A percentile compares a stretch with the other conserved stretches of the same genome.
phyloP scores from a whole-genome alignment of 2,113 vertebrate genomes.

The Cyprinodon variegatus region DNA sequence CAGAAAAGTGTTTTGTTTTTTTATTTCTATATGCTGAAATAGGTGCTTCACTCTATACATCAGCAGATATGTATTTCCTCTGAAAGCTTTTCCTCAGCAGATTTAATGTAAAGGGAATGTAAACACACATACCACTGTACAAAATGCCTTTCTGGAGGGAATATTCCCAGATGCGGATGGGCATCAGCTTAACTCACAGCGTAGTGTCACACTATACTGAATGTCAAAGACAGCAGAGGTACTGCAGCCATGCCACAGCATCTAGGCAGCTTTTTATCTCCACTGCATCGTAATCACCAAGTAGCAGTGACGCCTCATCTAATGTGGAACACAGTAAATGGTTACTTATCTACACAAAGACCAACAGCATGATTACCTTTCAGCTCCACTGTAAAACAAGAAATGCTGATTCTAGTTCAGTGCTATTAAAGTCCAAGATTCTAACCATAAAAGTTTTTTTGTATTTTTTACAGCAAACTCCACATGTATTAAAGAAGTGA shows the following conservation, averaged over 20 bases:
- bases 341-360: constrained; percentile 58
- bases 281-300: constrained; percentile 35
- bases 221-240: constrained; percentile 62
- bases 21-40: constrained; percentile 29
- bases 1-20: constrained; percentile 15
- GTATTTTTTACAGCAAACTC: neutral
- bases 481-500: too few species aligned
- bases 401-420: constrained; percentile 50
- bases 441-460: neutral
- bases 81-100: constrained; percentile 52
- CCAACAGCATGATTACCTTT: constrained; percentile 69
- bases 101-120: constrained; percentile 49
- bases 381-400: constrained; percentile 68
- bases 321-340: constrained; percentile 61
- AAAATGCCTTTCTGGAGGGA: constrained; percentile 59
- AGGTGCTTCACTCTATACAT: constrained; percentile 16
- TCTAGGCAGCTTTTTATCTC: constrained; percentile 33
- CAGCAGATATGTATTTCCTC: constrained; percentile 9
- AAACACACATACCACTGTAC: constrained; percentile 49
- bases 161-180: constrained; percentile 54
- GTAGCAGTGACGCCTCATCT: constrained; percentile 47
- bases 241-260: constrained; percentile 50
- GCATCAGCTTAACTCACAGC: constrained; percentile 39
- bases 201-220: constrained; percentile 56
- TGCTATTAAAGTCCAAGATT: constrained; percentile 5